Evolutionary conservation across 2,888 invertebrate genomes (phyloP), one percentile per base, ranked within the genome.

Genomic region (Tenthredo livida): DNA sequence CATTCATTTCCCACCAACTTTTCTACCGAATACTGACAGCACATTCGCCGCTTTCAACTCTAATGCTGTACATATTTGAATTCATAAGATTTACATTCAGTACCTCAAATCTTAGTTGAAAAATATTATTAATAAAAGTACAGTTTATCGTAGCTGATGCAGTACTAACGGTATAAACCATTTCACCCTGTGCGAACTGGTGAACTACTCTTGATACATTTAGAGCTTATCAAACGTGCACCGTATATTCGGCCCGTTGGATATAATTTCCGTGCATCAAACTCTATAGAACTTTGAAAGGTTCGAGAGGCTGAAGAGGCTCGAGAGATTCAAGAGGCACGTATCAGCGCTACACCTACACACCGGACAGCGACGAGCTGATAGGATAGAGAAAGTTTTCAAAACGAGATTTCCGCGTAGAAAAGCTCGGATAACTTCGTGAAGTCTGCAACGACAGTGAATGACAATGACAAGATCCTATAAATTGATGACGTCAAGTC

Each of bases 181-280:
- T 61, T 61, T 61, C 25, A 4, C 61, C 0, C 12, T 61, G 21
- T 61, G 25, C 61, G 12, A 10, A 61, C 9, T 61, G 21, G 72
- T 17, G 72, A 43, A 40, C 43, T 3, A 21, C 72, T n/a, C 10
- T 43, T 43, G 21, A 40, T 73, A 73, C 72, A 43, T 73, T 43
- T 72, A 72, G 12, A 73, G 43, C 72, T 73, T 40, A 73, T 73
- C 72, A 73, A 73, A 43, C 9, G 72, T 43, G 67, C 6, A 33
- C 72, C 21, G 25, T 25, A 43, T 43, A 43, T 21, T 73, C 43
- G n/a, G 33, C 33, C 29, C 29, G 77, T 54, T 80, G 25, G 29
- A 80, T 80, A 37, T 58, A 61, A 80, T 80, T 80, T 80, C 58
- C 58, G 61, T 61, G 40, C 61, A 80, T 50, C 61, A 80, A 54